Percentiles rank a stretch among this genome's conserved stretches.
Evolutionary conservation across 2,888 invertebrate species (phyloP).

Genomic region (Mycalesis mineus): DNA sequence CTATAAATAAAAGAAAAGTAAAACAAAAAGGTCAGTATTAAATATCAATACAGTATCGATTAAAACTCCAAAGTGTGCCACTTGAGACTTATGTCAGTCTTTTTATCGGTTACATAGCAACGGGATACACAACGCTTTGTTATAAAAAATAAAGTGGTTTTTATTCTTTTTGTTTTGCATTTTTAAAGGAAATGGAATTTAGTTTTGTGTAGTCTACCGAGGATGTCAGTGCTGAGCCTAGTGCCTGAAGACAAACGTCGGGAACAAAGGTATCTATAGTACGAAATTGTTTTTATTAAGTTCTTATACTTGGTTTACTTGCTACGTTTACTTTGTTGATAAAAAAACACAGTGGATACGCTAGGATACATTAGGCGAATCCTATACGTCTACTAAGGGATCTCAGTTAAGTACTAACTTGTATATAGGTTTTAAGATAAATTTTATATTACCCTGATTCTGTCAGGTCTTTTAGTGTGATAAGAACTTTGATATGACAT

Average conservation of each 20-base stretch:
- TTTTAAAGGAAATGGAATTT: conserved; percentile 44
- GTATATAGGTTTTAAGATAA: too few relatives aligned
- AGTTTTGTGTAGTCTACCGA: conserved; percentile 35
- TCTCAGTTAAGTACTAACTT: too few relatives aligned
- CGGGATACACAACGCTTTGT: conserved; percentile 47
- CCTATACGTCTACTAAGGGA: too few relatives aligned
- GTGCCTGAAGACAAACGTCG: conserved; percentile 71
- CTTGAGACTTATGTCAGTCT: conserved; percentile 2
- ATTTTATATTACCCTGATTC: too few relatives aligned
- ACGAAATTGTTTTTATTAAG: too few relatives aligned
- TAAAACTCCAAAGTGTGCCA: conserved; percentile 26
- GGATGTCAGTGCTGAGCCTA: conserved; percentile 72
- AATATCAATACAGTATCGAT: conserved; percentile 25
- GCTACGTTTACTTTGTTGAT: too few relatives aligned
- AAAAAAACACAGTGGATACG: too few relatives aligned
- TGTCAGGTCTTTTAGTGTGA: too few relatives aligned
- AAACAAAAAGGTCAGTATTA: background rate
- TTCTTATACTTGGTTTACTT: too few relatives aligned
- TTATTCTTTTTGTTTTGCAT: conserved; percentile 37
- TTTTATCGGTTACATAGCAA: conserved; percentile 52
- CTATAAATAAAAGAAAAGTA: too few relatives aligned
- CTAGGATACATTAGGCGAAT: too few relatives aligned
- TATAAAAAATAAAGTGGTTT: conserved; percentile 36
- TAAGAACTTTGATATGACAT: too few relatives aligned
- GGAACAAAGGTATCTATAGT: conserved; percentile 60